Conservation (phyloP, 1,140 invertebrate genomes). For the Tribolium madens region DNA sequence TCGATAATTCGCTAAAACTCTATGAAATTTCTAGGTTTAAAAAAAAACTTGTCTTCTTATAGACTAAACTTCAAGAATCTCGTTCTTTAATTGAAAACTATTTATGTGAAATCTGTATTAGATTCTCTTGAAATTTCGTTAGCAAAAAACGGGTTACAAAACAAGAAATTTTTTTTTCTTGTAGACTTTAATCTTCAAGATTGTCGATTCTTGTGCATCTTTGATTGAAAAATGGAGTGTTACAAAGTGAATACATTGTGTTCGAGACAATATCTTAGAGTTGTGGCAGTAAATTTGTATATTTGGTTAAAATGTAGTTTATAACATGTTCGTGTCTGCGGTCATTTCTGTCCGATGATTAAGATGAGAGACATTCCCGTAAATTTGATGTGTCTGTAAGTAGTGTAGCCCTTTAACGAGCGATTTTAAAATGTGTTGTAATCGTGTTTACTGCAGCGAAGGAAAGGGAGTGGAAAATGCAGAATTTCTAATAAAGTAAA, state of each 20-base stretch:
- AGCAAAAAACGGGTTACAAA: no score
- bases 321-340: not conserved
- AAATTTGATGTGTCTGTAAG: not conserved
- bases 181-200: no score
- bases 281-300: not conserved
- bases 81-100: no score
- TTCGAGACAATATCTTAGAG: not conserved
- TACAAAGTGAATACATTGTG: not conserved
- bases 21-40: no score
- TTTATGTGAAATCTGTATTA: no score
- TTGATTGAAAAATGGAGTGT: no score
- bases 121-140: no score
- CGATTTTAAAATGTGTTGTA: conserved; percentile 42
- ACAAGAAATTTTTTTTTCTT: no score
- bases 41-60: no score
- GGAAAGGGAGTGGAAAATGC: conserved; percentile 47
- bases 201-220: no score
- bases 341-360: not conserved
- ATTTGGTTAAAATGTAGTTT: not conserved
- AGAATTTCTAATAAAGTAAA: conserved; percentile 60
- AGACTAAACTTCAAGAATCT: no score
- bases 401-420: not conserved
- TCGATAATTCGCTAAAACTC: no score
- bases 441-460: conserved; percentile 46
- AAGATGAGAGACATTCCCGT: not conserved